Conservation (phyloP, 2,113 vertebrate genomes). For the Dendropsophus ebraccatus region DNA sequence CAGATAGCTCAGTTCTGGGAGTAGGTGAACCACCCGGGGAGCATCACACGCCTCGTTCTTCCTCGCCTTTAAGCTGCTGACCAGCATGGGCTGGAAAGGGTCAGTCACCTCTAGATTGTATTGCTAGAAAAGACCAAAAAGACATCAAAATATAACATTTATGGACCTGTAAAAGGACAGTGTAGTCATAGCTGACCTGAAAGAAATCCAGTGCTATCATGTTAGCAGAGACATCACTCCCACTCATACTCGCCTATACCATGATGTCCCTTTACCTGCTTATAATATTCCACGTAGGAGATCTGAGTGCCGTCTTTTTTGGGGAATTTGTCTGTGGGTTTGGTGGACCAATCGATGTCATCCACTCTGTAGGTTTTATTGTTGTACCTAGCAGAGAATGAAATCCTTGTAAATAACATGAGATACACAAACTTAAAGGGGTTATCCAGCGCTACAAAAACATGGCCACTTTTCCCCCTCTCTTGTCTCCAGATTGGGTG, state of each 20-base stretch:
- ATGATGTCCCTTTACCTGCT: constrained; percentile 63
- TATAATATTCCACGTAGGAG: constrained; percentile 71
- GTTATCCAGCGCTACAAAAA: no score
- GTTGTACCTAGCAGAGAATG: constrained; percentile 67
- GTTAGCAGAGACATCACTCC: no score
- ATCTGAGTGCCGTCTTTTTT: constrained; percentile 66
- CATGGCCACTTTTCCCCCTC: no score
- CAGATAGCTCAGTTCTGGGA: constrained; percentile 72
- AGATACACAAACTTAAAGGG: no score
- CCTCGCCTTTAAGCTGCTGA: constrained; percentile 68
- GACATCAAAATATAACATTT: no score
- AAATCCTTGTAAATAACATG: neutral
- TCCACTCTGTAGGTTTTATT: constrained; percentile 72
- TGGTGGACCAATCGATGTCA: constrained; percentile 71
- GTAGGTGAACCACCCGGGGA: constrained; percentile 64
- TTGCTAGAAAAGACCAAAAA: constrained; percentile 64
- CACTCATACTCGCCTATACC: no score
- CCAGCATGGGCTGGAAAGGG: constrained; percentile 71
- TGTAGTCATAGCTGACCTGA: no score
- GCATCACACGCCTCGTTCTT: constrained; percentile 42
- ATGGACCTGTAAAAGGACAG: no score
- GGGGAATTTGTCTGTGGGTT: constrained; percentile 65
- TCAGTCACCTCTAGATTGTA: constrained; percentile 68
- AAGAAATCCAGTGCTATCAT: no score
- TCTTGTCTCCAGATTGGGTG: no score